Percentiles rank a stretch among this genome's conserved stretches.
Conservation (phyloP, 2,888 invertebrate species). For the Synanthedon vespiformis region DNA sequence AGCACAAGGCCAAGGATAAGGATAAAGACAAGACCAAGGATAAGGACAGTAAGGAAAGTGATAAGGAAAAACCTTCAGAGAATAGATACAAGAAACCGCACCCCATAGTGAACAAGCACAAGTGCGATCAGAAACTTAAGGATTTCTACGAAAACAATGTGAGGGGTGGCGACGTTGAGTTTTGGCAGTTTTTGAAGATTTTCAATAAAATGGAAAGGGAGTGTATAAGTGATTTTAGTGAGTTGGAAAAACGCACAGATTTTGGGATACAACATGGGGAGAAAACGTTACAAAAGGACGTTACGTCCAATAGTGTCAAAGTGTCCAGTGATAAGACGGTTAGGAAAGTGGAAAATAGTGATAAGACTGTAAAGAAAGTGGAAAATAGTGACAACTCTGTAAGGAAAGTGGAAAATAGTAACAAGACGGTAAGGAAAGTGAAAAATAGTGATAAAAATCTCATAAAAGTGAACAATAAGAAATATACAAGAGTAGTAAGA, state of each 20-base stretch:
- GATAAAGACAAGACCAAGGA: neutral
- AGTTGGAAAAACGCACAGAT: conserved; percentile 30
- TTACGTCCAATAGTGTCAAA: neutral
- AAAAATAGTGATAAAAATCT: conserved; percentile 3
- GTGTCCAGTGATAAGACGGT: neutral
- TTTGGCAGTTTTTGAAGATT: conserved; percentile 57
- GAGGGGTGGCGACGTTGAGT: conserved; percentile 45
- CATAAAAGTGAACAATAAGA: conserved; percentile 1
- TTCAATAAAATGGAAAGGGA: conserved; percentile 47
- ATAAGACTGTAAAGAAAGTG: neutral
- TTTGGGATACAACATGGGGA: conserved; percentile 31
- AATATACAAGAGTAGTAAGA: conserved; percentile 17
- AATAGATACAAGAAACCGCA: conserved; percentile 32
- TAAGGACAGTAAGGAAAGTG: conserved; percentile 1
- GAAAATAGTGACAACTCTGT: too few relatives aligned
- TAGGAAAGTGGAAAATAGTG: conserved; percentile 2
- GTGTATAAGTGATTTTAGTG: conserved; percentile 37
- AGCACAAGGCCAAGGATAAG: conserved; percentile 21
- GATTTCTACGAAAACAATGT: conserved; percentile 47
- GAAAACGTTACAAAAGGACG: neutral
- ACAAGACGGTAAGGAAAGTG: neutral
- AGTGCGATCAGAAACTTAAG: conserved; percentile 39
- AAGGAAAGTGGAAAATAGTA: too few relatives aligned
- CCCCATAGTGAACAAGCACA: conserved; percentile 42
- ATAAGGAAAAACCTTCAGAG: neutral